Evolutionary conservation across 64 coral and sea anemone genomes (phyloP).

Genomic region (Exaiptasia diaphana): DNA sequence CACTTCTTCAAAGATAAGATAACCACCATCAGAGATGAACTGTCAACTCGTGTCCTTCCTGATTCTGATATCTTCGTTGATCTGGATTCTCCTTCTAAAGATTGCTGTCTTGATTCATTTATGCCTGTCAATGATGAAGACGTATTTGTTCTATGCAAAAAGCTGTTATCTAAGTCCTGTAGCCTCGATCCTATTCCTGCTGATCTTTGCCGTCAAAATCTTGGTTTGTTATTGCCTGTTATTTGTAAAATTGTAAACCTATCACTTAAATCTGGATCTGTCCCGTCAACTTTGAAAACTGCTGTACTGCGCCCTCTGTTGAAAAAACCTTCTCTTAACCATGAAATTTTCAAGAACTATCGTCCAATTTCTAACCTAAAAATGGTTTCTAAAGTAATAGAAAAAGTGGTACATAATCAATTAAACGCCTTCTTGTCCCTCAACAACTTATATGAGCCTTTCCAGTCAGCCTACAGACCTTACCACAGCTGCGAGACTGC

Average conservation of each 20-base stretch:
- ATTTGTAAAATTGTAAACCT: slow-evolving; percentile 18
- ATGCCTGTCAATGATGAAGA: background rate
- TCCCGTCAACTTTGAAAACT: slow-evolving; percentile 12
- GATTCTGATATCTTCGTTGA: background rate
- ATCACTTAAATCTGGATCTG: slow-evolving; percentile 3
- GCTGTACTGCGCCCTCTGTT: background rate
- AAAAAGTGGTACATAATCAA: background rate
- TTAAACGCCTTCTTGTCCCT: background rate
- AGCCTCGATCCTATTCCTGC: slow-evolving; percentile 20
- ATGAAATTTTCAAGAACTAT: no score
- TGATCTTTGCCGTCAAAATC: background rate
- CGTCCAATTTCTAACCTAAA: slow-evolving; percentile 16
- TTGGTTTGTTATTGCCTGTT: slow-evolving; percentile 1
- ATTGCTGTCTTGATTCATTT: background rate
- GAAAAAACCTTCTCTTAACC: slow-evolving; percentile 19
- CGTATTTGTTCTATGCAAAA: background rate
- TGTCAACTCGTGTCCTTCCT: background rate
- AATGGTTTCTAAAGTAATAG: no score
- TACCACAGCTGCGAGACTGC: slow-evolving; percentile 17
- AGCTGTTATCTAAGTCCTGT: slow-evolving; percentile 17
- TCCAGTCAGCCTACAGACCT: slow-evolving; percentile 9
- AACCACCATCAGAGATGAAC: background rate
- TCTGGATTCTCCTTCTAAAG: background rate
- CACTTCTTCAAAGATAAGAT: no score
- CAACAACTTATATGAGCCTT: background rate